A percentile compares a stretch with the other conserved stretches of the same genome.
These are phyloP conservation scores for Meandrusa payeni DNA, from an alignment of 2,888 invertebrate species.

Conservation along the genomic window DNA sequence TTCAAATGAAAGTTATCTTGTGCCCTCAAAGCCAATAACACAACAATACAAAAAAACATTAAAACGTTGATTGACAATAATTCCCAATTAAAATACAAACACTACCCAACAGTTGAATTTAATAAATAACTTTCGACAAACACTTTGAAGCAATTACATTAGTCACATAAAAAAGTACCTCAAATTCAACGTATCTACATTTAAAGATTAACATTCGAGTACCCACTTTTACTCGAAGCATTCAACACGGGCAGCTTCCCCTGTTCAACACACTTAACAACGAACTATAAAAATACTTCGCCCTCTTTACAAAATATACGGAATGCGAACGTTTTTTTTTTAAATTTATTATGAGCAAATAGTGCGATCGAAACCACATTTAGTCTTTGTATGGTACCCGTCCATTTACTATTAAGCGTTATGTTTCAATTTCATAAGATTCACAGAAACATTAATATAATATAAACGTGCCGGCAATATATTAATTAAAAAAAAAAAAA, in stretches of 20 bases:
- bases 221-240: neutral
- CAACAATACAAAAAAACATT: constrained; percentile 9
- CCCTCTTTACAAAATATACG: constrained; percentile 26
- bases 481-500: constrained; percentile 39
- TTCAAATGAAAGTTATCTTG: neutral
- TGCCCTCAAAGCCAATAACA: constrained; percentile 1
- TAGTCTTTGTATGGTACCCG: constrained; percentile 15
- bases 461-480: constrained; percentile 38
- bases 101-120: constrained; percentile 16
- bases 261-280: constrained; percentile 38
- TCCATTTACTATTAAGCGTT: constrained; percentile 1
- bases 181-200: constrained; percentile 22
- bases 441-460: constrained; percentile 1
- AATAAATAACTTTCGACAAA: constrained; percentile 12
- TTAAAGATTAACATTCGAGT: constrained; percentile 5
- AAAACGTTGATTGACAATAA: constrained; percentile 11
- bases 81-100: constrained; percentile 16
- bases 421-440: neutral
- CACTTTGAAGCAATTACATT: constrained; percentile 2
- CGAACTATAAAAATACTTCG: constrained; percentile 54
- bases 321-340: constrained; percentile 9
- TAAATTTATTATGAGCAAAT: constrained; percentile 9
- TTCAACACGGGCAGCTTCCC: neutral
- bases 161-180: constrained; percentile 7
- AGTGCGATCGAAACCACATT: neutral